Percentiles rank a stretch among this genome's conserved stretches.
These are phyloP conservation scores for Selene dorsalis DNA, from an alignment of 2,797 vertebrate genomes.

Conservation along the genomic window DNA sequence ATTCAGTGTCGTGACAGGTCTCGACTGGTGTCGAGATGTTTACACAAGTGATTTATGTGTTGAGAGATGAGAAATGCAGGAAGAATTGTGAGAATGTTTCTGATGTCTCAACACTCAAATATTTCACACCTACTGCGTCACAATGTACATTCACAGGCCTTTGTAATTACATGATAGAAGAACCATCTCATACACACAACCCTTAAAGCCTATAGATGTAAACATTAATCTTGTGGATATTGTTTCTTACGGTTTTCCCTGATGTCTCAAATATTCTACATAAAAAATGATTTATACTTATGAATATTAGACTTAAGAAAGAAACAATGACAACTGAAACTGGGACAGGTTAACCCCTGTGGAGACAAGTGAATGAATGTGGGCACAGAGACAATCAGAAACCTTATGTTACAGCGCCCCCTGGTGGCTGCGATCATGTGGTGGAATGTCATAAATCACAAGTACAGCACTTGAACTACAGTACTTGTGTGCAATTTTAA, in stretches of 20 bases:
- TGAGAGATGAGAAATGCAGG: too few species aligned
- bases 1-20: too few species aligned
- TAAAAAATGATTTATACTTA: too few species aligned
- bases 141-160: too few species aligned
- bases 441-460: neutral
- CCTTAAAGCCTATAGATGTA: neutral
- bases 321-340: neutral
- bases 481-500: neutral
- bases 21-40: too few species aligned
- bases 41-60: too few species aligned
- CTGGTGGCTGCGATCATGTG: constrained; percentile 42
- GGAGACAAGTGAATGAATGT: neutral
- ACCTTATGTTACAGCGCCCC: constrained; percentile 16
- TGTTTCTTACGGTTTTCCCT: neutral
- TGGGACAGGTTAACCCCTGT: neutral
- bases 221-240: neutral
- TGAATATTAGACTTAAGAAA: neutral
- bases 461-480: neutral
- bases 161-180: neutral
- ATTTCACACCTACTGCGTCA: neutral
- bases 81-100: too few species aligned
- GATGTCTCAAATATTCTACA: too few species aligned
- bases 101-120: neutral
- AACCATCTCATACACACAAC: neutral
- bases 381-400: neutral